phyloP scores from a whole-genome alignment of 2,113 vertebrate species.

The Nothocercus julius region DNA sequence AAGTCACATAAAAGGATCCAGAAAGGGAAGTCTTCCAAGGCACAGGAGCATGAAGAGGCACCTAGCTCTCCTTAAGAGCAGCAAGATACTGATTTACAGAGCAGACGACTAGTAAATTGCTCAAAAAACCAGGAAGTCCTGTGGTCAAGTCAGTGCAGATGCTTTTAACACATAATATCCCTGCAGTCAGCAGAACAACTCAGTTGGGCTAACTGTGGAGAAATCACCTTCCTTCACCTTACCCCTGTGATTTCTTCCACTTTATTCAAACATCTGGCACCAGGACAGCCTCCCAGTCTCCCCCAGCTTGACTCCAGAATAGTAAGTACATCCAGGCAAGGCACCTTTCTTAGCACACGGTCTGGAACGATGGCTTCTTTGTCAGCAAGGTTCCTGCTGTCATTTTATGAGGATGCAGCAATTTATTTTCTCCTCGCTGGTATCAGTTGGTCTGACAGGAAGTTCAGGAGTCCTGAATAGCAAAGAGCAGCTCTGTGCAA shows the following conservation, averaged over 20 bases:
- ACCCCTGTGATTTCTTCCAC: no score
- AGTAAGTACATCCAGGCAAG: background rate
- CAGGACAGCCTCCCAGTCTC: no score
- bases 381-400: background rate
- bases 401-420: background rate
- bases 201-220: no score
- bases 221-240: no score
- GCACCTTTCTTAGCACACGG: background rate
- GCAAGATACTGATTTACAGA: background rate
- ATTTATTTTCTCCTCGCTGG: background rate
- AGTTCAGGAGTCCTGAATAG: background rate
- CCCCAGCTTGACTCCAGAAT: no score
- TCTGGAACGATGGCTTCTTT: accelerated
- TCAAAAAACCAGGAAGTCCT: background rate
- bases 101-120: background rate
- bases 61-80: background rate
- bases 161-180: no score
- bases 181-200: no score
- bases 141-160: no score
- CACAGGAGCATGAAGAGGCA: background rate
- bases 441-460: background rate
- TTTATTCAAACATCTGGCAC: no score
- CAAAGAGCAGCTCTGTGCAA: background rate
- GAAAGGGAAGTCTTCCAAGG: background rate
- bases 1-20: background rate